These are phyloP conservation scores for Saxicola maurus DNA, from an alignment of 2,797 vertebrate species.

Conservation along the genomic window DNA sequence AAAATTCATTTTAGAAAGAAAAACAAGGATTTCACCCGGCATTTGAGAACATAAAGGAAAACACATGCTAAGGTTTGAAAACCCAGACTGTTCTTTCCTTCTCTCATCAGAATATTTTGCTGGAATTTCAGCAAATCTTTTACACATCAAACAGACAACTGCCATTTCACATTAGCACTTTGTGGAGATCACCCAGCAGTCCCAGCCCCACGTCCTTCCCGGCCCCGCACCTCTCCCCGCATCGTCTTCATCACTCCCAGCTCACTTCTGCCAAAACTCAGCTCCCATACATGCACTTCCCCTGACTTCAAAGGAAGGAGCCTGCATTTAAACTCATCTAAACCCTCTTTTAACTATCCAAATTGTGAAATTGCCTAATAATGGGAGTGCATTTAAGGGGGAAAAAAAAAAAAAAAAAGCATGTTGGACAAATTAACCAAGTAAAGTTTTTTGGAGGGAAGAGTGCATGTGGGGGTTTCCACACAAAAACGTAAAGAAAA, in stretches of 20 bases:
- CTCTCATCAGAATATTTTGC: slow-evolving; percentile 8
- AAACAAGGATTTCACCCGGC: slow-evolving; percentile 36
- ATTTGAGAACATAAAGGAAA: slow-evolving; percentile 56
- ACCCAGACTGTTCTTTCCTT: slow-evolving; percentile 18
- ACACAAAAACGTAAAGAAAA: slow-evolving; percentile 62
- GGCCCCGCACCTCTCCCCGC: background rate
- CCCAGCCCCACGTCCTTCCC: background rate
- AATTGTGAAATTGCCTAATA: slow-evolving; percentile 41
- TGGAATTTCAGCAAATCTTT: slow-evolving; percentile 49
- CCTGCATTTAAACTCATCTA: background rate
- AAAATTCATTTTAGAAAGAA: slow-evolving; percentile 47
- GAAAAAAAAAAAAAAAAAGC: background rate
- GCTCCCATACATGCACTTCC: background rate
- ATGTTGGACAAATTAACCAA: slow-evolving; percentile 58
- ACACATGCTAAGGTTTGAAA: slow-evolving; percentile 14
- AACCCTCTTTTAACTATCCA: slow-evolving; percentile 36
- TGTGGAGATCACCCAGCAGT: background rate
- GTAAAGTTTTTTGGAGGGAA: slow-evolving; percentile 60
- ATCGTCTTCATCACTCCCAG: background rate
- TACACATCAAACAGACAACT: slow-evolving; percentile 25
- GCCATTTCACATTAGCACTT: background rate
- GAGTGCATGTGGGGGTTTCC: slow-evolving; percentile 24
- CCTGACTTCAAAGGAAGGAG: background rate
- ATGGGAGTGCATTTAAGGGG: background rate
- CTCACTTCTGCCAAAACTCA: background rate